Evolutionary conservation across 2,888 invertebrate species (phyloP), one percentile per base, ranked within the genome.

Genomic region (Eucriotettix oculatus): DNA sequence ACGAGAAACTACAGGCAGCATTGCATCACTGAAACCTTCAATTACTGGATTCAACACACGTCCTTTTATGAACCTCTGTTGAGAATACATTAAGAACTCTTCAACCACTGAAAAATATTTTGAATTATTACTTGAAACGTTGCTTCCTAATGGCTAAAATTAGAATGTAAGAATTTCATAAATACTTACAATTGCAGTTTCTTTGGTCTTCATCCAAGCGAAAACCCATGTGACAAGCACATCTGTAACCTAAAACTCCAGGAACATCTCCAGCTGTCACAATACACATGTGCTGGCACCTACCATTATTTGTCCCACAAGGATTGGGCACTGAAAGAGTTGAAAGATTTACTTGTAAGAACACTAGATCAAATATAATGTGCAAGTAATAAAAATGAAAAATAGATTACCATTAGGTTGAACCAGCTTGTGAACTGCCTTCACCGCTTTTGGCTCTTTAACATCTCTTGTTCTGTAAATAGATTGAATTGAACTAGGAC

Each of bases 31-130:
- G 72, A 96, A 93, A 0, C 92, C 90, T 72, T 90, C 88, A 59
- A 88, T 85, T 0, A 91, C 88, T 0, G 94, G 93, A 68, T 92
- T 81, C 43, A 93, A 72, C 0, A 94, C 89, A 72, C 89, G 89
- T 48, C 96, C 97, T 71, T 97, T 93, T 66, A 98, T 95, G 69
- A 95, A 94, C 65, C 94, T 83, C 72, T 94, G 94, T 69, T 95
- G 94, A 0, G 94, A 94, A 70, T 95, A 96, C 84, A 96, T 89
- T 1, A 97, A 80, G 72, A 96, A 96, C 69, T 94, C 91, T 29
- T 83, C 81, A 0, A 95, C 87, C 58, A 85, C 77, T 75, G 68
- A 29, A 70, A 68, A 55, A 41, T 29, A 29, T 29, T 29, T 29
- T 29, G 29, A 29, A 29, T 2, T 29, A 29, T 29, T 29, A 29